These are phyloP conservation scores for Anarhynchus alexandrinus DNA, from an alignment of 2,113 vertebrate species.

Conservation along the genomic window DNA sequence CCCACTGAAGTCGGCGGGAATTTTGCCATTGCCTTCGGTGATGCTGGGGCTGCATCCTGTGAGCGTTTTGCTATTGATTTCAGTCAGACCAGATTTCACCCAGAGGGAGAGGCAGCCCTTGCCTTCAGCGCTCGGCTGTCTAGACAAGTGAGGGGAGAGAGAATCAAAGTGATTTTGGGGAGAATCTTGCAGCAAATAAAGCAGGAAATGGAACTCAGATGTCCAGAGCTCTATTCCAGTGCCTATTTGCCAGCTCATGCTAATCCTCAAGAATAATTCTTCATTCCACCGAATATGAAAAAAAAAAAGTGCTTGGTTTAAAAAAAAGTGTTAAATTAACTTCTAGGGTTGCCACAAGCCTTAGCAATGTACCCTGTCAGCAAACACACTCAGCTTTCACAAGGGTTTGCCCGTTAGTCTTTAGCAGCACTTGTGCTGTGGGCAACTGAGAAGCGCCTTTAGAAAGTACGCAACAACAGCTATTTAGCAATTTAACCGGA, in stretches of 20 bases:
- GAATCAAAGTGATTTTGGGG: not conserved
- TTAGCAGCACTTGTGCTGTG: not conserved
- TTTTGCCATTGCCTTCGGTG: not conserved
- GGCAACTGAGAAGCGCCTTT: not conserved
- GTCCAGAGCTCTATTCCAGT: not conserved
- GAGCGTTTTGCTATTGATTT: not conserved
- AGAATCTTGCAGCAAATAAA: not conserved
- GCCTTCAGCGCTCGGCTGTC: conserved; percentile 5
- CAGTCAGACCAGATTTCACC: conserved; percentile 27
- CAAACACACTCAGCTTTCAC: not conserved
- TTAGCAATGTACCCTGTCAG: not conserved
- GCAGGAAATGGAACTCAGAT: conserved; percentile 19
- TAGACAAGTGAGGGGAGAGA: not conserved
- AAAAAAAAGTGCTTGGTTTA: not conserved
- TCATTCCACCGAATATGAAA: not conserved
- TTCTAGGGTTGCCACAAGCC: not conserved
- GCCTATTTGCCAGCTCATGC: not conserved
- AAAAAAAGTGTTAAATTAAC: not conserved
- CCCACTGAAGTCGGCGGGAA: not conserved
- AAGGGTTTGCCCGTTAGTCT: not conserved
- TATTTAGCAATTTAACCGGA: not conserved
- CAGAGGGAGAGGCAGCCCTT: not conserved
- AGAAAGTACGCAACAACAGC: not conserved
- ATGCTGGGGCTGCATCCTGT: not conserved
- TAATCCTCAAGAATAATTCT: conserved; percentile 10